These are phyloP conservation scores for Eristalis pertinax DNA, from an alignment of 2,888 invertebrate genomes.

Conservation along the genomic window DNA sequence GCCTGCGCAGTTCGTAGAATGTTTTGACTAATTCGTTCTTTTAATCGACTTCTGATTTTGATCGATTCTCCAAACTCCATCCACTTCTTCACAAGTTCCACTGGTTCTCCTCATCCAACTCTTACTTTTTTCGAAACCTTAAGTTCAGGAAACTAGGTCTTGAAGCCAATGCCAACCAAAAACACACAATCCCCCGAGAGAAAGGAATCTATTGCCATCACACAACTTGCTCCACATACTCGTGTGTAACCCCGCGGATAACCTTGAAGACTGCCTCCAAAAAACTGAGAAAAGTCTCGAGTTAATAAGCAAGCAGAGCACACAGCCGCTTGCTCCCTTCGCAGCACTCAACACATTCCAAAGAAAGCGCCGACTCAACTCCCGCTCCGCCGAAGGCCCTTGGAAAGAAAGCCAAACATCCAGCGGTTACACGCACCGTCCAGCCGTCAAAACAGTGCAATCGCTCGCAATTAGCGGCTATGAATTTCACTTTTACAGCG, in stretches of 20 bases:
- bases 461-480: slow-evolving; percentile 49
- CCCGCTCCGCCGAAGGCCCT: neutral
- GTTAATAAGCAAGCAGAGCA: neutral
- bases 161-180: neutral
- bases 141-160: neutral
- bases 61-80: too few species aligned
- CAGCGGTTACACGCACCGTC: slow-evolving; percentile 39
- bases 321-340: neutral
- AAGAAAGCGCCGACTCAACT: neutral
- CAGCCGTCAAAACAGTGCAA: slow-evolving; percentile 53
- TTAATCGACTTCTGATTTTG: too few species aligned
- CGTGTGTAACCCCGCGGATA: neutral
- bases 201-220: neutral
- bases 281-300: too few species aligned
- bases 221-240: neutral
- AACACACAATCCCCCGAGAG: neutral
- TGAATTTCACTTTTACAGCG: slow-evolving; percentile 58
- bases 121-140: neutral
- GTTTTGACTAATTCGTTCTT: too few species aligned
- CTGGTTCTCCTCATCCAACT: too few species aligned
- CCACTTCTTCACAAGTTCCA: too few species aligned
- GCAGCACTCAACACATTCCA: neutral
- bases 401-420: slow-evolving; percentile 14
- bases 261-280: neutral
- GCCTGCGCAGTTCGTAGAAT: too few species aligned